Evolutionary conservation across 2,113 vertebrate species (phyloP).

Genomic region (Clupea harengus): DNA sequence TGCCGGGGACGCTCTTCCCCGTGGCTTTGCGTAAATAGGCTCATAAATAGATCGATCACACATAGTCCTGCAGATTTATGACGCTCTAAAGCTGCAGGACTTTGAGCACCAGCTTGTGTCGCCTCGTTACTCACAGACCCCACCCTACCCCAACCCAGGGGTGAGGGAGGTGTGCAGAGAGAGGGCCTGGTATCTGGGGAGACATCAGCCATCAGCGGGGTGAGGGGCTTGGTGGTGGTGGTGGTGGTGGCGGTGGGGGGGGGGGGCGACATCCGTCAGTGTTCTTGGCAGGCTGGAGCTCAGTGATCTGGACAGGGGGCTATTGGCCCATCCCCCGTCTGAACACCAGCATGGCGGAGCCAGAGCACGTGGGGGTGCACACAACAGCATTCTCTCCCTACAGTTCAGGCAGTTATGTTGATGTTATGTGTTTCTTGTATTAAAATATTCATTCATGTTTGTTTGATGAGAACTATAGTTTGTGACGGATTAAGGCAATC

Average conservation of each 20-base stretch:
- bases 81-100: slow-evolving; percentile 61
- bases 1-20: slow-evolving; percentile 55
- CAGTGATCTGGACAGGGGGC: background rate
- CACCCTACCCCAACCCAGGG: background rate
- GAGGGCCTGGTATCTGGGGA: background rate
- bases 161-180: slow-evolving; percentile 23
- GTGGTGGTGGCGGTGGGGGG: background rate
- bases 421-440: background rate
- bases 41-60: slow-evolving; percentile 73
- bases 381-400: background rate
- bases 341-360: background rate
- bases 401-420: background rate
- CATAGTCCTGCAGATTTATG: slow-evolving; percentile 60
- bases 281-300: background rate
- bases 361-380: background rate
- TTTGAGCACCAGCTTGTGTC: slow-evolving; percentile 52
- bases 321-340: background rate
- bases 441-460: background rate
- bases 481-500: background rate
- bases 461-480: background rate
- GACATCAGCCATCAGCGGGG: background rate
- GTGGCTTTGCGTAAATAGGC: slow-evolving; percentile 70
- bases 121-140: slow-evolving; percentile 61
- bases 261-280: background rate
- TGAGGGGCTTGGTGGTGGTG: background rate